These are phyloP conservation scores for Cossypha niveicapilla DNA, from an alignment of 2,797 vertebrate genomes.

Conservation along the genomic window DNA sequence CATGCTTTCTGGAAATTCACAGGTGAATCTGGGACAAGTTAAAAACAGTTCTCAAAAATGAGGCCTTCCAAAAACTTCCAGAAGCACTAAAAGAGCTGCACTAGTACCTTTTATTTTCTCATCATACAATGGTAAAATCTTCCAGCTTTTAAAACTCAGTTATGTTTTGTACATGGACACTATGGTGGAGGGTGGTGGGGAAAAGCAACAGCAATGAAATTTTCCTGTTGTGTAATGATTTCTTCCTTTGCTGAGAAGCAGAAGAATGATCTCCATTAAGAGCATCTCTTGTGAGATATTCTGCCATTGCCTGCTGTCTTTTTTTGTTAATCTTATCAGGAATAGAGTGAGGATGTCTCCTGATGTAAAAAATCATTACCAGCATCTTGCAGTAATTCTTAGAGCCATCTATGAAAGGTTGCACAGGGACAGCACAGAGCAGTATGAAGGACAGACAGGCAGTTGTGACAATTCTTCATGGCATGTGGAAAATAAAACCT, in stretches of 20 bases:
- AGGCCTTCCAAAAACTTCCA: background rate
- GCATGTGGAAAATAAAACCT: background rate
- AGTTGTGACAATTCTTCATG: background rate
- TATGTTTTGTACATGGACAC: background rate
- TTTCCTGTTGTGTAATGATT: background rate
- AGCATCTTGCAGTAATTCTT: background rate
- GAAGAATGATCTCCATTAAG: background rate
- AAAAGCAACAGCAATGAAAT: background rate
- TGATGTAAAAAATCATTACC: background rate
- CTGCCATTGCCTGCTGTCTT: background rate
- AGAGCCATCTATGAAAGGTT: background rate
- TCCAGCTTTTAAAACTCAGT: background rate
- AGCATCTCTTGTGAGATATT: background rate
- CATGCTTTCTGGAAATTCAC: background rate
- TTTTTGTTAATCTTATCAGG: background rate
- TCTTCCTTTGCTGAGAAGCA: background rate
- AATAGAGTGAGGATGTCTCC: background rate
- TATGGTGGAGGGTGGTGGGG: fast-evolving
- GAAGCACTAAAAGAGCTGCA: background rate
- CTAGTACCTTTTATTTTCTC: background rate
- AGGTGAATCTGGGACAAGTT: background rate
- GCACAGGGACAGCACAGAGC: background rate
- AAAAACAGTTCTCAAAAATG: background rate
- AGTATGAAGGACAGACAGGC: background rate
- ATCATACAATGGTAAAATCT: background rate